Evolutionary conservation across 2,888 invertebrate genomes (phyloP), one percentile per base, ranked within the genome.

Genomic region (Dioctria rufipes): DNA sequence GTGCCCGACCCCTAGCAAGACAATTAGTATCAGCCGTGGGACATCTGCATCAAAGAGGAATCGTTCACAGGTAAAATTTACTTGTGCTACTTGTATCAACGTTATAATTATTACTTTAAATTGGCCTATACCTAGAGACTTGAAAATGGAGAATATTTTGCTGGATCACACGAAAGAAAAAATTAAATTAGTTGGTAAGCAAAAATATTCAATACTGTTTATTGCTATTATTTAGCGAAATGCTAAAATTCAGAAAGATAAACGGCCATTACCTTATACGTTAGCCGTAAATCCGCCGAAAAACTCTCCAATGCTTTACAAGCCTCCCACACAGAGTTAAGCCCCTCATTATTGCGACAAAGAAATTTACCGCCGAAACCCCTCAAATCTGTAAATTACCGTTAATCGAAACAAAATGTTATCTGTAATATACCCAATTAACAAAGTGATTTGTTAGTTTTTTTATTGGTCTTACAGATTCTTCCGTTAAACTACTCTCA

Each of bases 101-200:
- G 49, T 11, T 65, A 9, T 5, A 63, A 9, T 49, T 25, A 1
- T 6, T 46, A 46, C 5, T 54, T 61, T 61, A 39, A 46, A 78
- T 65, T 77, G 25, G 42, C 77, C 83, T 75, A 79, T 81, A 90
- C 90, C 42, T 89, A 94, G 94, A 81, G 94, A 95, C 88, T 88
- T 94, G 83, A 94, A 95, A 90, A 94, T 94, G 94, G 94, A 94
- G 86, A 94, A 95, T 86, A 93, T 94, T 83, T 93, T 94, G 92
- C 86, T 94, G 85, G 93, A 94, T 86, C 88, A 90, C 42, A 90
- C 92, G 43, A 93, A 92, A 85, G 92, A 92, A 84, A 92, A 92
- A 86, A 92, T 94, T 85, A 94, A 94, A 90, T 92, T 94, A 83
- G 93, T 94, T 71, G 94, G 92, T 92, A 85, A 86, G 89, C 84